These are phyloP conservation scores for Melanchra persicariae DNA, from an alignment of 2,888 invertebrate species.

Conservation along the genomic window DNA sequence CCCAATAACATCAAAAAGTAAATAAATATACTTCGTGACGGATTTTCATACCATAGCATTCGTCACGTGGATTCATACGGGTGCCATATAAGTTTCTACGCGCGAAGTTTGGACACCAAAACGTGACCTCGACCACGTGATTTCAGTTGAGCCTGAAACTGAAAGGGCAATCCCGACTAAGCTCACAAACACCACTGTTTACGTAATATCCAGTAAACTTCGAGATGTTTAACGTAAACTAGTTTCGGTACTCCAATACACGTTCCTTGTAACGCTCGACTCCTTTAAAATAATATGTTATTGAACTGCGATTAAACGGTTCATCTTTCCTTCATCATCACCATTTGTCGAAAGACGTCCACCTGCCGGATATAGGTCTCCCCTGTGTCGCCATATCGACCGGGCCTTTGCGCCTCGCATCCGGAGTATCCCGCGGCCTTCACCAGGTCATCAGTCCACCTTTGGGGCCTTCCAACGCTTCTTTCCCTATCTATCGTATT, in stretches of 20 bases:
- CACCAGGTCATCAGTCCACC: too few species aligned
- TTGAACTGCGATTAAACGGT: neutral
- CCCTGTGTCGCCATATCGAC: too few species aligned
- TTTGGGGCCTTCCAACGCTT: too few species aligned
- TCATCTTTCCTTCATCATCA: too few species aligned
- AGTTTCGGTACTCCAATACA: neutral
- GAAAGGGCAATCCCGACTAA: constrained; percentile 13
- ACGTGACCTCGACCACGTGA: constrained; percentile 29
- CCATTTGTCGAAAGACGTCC: too few species aligned
- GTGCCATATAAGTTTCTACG: neutral
- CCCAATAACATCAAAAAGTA: neutral
- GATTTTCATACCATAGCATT: neutral
- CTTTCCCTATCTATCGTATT: too few species aligned
- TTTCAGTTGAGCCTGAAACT: constrained; percentile 4
- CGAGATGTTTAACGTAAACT: neutral
- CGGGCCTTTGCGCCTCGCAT: too few species aligned
- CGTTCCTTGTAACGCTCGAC: neutral
- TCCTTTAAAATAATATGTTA: too few species aligned
- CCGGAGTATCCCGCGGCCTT: too few species aligned
- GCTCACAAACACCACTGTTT: neutral
- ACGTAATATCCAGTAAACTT: neutral
- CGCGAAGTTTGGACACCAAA: neutral
- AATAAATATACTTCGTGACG: neutral
- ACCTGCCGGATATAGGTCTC: too few species aligned
- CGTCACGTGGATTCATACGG: constrained; percentile 1